Evolutionary conservation across 2,797 vertebrate genomes (phyloP).

Genomic region (Merluccius polli): DNA sequence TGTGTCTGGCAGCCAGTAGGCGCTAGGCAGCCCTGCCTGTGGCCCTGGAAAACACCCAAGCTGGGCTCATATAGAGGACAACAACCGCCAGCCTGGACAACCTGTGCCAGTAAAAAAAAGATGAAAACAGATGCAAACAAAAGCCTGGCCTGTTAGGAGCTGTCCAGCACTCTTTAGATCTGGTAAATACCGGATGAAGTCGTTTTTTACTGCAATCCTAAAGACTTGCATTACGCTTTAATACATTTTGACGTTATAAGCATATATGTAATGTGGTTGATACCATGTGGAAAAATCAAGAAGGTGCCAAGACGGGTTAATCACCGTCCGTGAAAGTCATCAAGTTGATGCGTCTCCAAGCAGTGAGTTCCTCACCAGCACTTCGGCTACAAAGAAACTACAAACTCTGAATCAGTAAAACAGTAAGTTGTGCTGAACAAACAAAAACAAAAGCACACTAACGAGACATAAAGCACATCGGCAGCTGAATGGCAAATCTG

Average conservation of each 20-base stretch:
- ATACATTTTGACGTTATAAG: background rate
- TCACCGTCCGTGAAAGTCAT: background rate
- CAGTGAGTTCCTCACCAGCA: too few species aligned
- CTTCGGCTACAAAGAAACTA: too few species aligned
- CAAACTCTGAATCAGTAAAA: background rate
- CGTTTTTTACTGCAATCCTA: background rate
- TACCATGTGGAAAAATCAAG: background rate
- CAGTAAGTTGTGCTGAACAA: background rate
- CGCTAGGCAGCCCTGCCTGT: background rate
- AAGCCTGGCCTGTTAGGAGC: background rate
- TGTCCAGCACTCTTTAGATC: background rate
- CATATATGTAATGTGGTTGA: background rate
- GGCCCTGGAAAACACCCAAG: background rate
- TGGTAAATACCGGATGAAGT: background rate
- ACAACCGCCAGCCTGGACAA: background rate
- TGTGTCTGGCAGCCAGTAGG: background rate
- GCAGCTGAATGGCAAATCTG: constrained; percentile 25
- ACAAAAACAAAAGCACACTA: background rate
- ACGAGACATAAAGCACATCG: constrained; percentile 33
- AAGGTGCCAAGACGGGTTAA: background rate
- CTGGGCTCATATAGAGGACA: constrained; percentile 1
- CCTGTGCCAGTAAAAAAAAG: background rate
- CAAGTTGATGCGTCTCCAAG: background rate
- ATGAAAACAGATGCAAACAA: background rate
- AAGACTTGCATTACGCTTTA: background rate